phyloP scores from a whole-genome alignment of 1,140 invertebrate species.

The Drosophila pseudoananassae region DNA sequence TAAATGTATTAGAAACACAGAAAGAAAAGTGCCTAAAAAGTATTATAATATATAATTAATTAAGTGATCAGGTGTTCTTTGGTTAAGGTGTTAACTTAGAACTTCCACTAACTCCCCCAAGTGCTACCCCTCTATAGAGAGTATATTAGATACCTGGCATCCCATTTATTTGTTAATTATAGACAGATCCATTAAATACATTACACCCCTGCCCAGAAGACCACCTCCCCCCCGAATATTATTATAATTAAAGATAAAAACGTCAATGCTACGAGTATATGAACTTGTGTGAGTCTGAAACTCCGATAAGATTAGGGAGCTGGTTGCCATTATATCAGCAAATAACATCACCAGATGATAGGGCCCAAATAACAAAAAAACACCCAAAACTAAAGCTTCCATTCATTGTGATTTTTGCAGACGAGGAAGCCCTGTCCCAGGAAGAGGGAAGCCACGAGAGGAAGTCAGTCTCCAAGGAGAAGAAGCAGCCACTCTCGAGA shows the following conservation, averaged over 20 bases:
- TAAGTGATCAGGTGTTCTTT: no score
- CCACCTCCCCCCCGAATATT: slow-evolving; percentile 22
- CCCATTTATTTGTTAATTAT: slow-evolving; percentile 9
- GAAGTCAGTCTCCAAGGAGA: slow-evolving; percentile 13
- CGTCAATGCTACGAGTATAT: neutral
- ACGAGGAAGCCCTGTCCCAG: slow-evolving; percentile 58
- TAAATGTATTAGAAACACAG: no score
- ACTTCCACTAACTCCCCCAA: no score
- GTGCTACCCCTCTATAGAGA: no score
- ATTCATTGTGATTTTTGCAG: slow-evolving; percentile 47
- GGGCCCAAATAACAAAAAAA: no score
- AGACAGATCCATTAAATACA: slow-evolving; percentile 13
- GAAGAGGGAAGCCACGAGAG: slow-evolving; percentile 14
- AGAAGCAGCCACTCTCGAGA: slow-evolving; percentile 17
- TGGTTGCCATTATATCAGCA: slow-evolving; percentile 28
- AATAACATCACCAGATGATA: slow-evolving; percentile 13
- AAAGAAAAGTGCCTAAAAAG: no score
- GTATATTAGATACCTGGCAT: no score
- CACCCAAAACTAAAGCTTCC: slow-evolving; percentile 12
- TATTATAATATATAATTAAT: no score
- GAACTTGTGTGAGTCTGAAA: neutral
- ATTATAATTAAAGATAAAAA: slow-evolving; percentile 32
- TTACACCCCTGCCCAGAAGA: slow-evolving; percentile 30
- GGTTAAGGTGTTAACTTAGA: no score
- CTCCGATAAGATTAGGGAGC: slow-evolving; percentile 30